Evolutionary conservation across 1,140 invertebrate genomes (phyloP), one percentile per base, ranked within the genome.

Genomic region (Drosophila rhopaloa): DNA sequence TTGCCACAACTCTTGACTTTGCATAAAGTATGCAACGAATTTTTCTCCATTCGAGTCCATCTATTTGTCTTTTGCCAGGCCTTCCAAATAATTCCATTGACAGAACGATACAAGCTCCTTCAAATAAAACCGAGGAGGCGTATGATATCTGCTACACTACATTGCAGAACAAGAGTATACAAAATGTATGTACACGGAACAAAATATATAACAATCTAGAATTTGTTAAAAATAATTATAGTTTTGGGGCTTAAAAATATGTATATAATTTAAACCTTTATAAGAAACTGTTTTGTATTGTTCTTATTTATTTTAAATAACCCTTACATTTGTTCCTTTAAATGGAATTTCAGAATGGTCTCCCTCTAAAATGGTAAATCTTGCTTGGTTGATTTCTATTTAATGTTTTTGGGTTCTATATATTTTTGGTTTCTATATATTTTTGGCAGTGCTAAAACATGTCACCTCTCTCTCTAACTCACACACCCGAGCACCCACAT

Each of bases 121-220:
- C 67, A 73, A 73, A 74, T 68, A 81, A 73, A 84, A 57, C 71
- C 71, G 71, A 65, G 71, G 38, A 63, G 56, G 66, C 66, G 41
- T 43, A 67, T 68, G 76, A 68, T 84, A 73, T 58, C 59, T 68
- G 57, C 50, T 67, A 50, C 57, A 27, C 61, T 53, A 62, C 47
- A 67, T 41, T 40, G 56, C 46, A 9, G 55, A 38, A 54, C 40
- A 24, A 4, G 16, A 44, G 40, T 37, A 62, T 19, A 63, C 37
- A 29, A 62, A 41, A 62, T 50, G 11, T 16, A 29, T 27, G 6
- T 14, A 24, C 57, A 60, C 43, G 8, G 14, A 11, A 2, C n/a
- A 24, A 62, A 55, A 62, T 24, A 8, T 2, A 10, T 13, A 40
- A 0, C n/a, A n/a, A 40, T 2, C 7, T 2, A 2, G 24, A 37